Evolutionary conservation across 2,113 vertebrate genomes (phyloP), one percentile per base, ranked within the genome.

Genomic region (Tympanuchus pallidicinctus): DNA sequence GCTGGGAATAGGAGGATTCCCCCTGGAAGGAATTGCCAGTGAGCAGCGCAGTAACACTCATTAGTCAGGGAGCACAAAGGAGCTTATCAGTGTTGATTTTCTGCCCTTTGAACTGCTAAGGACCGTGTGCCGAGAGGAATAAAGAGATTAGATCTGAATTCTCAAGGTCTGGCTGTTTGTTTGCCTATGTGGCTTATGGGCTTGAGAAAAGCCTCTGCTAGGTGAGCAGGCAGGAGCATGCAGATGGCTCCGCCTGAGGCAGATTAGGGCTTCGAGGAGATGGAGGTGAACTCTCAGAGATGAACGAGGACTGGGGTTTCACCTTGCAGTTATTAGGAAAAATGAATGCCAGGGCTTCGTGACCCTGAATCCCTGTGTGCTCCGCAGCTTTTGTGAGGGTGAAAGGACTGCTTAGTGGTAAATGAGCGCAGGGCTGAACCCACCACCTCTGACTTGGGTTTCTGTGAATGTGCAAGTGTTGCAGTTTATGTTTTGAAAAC

Each of bases 71-170:
- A 92, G 52, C 77, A 72, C 83, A 86, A 72, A 92, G 42, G 67
- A 89, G 38, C 91, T 96, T 78, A 93, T 90, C 67, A 5, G 61
- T n/a, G 61, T 78, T 81, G 92, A 67, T 90, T 94, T 90, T 88
- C 80, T 94, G 86, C 70, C 83, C 83, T 96, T 96, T 96, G 88
- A 95, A 88, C 92, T 69, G 80, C 88, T 88, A 61, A 84, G 38
- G 79, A 64, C 76, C 36, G 54, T 50, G 52, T 1, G 13, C 89
- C 50, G 42, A 56, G 69, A 92, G 57, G 76, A 90, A 78, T 90
- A 90, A 50, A 74, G 60, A 95, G 92, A 96, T 96, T 83, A 88
- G 73, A 90, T 90, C 76, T 78, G 80, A 60, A 30, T 72, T 67
- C 86, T 86, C 70, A 56, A 90, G 65, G 43, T 47, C 73, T 67